Evolutionary conservation across 1,140 invertebrate species (phyloP).

Genomic region (Cherax quadricarinatus): DNA sequence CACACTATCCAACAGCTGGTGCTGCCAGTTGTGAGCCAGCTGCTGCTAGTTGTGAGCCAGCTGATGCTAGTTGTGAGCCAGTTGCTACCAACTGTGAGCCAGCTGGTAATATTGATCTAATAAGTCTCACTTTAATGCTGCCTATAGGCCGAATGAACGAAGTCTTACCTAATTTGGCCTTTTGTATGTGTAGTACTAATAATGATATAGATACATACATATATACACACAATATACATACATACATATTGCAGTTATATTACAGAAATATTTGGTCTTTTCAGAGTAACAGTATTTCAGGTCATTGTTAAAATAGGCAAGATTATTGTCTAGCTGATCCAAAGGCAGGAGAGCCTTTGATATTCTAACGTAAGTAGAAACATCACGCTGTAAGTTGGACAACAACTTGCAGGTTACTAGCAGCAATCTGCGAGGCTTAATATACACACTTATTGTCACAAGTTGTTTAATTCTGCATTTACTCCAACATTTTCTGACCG

Average conservation of each 20-base stretch:
- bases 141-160: not conserved
- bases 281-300: not conserved
- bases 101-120: too few species aligned
- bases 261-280: not conserved
- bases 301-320: not conserved
- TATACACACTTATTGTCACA: not conserved
- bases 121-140: not conserved
- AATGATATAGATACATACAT: not conserved
- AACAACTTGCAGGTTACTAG: not conserved
- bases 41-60: too few species aligned
- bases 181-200: not conserved
- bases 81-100: too few species aligned
- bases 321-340: not conserved
- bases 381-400: not conserved
- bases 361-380: not conserved
- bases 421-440: not conserved
- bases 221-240: not conserved
- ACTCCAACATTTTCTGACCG: not conserved
- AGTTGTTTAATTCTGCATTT: not conserved
- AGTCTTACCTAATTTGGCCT: slow-evolving; percentile 64
- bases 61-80: too few species aligned
- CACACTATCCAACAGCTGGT: too few species aligned
- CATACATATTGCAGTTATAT: not conserved
- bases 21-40: too few species aligned
- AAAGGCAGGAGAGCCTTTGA: not conserved